Percentiles rank a stretch among this genome's conserved stretches.
Evolutionary conservation across 2,113 vertebrate genomes (phyloP).

Genomic region (Caloenas nicobarica): DNA sequence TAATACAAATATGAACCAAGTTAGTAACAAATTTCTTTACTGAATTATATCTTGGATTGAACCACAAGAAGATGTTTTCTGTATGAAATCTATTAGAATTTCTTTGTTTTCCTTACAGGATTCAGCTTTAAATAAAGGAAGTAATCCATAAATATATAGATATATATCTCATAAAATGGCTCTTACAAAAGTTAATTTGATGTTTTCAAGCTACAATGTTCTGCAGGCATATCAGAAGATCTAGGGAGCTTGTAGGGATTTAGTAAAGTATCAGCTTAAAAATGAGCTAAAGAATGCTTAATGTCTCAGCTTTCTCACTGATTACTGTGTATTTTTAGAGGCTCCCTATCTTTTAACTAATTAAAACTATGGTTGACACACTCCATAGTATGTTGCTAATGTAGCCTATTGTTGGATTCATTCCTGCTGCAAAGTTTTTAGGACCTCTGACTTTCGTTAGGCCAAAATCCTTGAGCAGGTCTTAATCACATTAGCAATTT

Average conservation of each 20-base stretch:
- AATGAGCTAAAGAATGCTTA: conserved; percentile 14
- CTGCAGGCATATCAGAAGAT: neutral
- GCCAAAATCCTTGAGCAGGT: neutral
- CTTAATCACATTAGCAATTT: neutral
- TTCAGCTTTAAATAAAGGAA: neutral
- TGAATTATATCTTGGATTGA: neutral
- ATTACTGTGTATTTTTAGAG: conserved; percentile 54
- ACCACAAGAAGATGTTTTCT: neutral
- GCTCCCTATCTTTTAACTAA: neutral
- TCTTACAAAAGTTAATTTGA: neutral
- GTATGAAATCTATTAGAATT: neutral
- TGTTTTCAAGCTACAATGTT: neutral
- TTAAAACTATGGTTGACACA: neutral
- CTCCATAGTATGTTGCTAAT: neutral
- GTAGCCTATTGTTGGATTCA: neutral
- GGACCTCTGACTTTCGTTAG: neutral
- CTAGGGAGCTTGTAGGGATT: conserved; percentile 28
- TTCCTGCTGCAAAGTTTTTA: neutral
- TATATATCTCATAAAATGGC: neutral
- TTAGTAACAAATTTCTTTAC: neutral
- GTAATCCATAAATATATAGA: neutral
- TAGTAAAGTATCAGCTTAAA: conserved; percentile 48
- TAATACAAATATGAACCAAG: neutral
- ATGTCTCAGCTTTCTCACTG: conserved; percentile 36
- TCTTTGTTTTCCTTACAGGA: neutral